These are phyloP conservation scores for Epinotia nisella DNA, from an alignment of 2,888 invertebrate genomes.

Conservation along the genomic window DNA sequence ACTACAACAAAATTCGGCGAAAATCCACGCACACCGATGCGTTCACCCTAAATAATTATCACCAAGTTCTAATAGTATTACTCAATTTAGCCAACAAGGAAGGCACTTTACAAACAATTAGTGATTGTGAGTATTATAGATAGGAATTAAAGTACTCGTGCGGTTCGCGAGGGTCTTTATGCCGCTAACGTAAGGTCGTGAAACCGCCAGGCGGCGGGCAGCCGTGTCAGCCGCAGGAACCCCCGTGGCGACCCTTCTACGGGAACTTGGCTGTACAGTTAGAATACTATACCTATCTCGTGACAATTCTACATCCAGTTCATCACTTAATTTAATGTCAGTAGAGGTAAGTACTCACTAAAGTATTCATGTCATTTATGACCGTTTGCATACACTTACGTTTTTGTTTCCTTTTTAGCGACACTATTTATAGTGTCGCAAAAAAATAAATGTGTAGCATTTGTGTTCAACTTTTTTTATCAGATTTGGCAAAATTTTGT, in stretches of 20 bases:
- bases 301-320: background rate
- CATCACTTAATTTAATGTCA: background rate
- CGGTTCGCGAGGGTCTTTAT: constrained; percentile 12
- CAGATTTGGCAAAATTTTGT: too few relatives aligned
- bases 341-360: background rate
- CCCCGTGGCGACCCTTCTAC: constrained; percentile 18
- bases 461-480: too few relatives aligned
- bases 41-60: background rate
- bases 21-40: background rate
- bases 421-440: too few relatives aligned
- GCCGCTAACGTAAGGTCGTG: constrained; percentile 9
- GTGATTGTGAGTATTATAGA: background rate
- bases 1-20: background rate
- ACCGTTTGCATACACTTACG: too few relatives aligned
- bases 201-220: constrained; percentile 6
- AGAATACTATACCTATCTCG: background rate
- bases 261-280: background rate
- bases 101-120: constrained; percentile 9
- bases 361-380: too few relatives aligned
- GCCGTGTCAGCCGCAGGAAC: constrained; percentile 30
- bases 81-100: background rate
- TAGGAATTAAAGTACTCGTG: background rate
- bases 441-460: too few relatives aligned
- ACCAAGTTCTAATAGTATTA: background rate
- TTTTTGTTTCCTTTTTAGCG: too few relatives aligned